These are phyloP conservation scores for Willisornis vidua DNA, from an alignment of 2,113 vertebrate species.

Conservation along the genomic window DNA sequence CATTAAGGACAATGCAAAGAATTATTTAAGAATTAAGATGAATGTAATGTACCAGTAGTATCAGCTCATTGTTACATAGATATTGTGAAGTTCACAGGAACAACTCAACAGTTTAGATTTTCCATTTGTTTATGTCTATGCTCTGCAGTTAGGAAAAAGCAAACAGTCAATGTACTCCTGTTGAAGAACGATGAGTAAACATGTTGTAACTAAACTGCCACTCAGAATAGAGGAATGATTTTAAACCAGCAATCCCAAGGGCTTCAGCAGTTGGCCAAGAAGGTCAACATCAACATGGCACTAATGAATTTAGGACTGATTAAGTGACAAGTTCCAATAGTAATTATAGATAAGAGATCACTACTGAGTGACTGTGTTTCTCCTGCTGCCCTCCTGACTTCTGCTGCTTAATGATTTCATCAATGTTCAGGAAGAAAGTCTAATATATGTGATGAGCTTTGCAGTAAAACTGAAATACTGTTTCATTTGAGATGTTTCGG, in stretches of 20 bases:
- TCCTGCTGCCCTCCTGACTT: not conserved
- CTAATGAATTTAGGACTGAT: slow-evolving; percentile 14
- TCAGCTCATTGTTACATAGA: not conserved
- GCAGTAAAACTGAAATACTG: not conserved
- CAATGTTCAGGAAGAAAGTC: not conserved
- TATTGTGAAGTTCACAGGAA: not conserved
- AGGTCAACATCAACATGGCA: not conserved
- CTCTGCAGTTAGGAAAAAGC: not conserved
- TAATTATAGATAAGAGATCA: not conserved
- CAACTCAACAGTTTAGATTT: not conserved
- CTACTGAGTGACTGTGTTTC: not conserved
- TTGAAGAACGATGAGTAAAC: not conserved
- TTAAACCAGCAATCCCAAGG: not conserved
- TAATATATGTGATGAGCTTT: not conserved
- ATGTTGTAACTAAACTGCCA: not conserved
- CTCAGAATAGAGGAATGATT: not conserved
- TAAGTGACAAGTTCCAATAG: not conserved
- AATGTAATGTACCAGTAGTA: not conserved
- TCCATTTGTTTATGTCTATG: not conserved
- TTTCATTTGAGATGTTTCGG: not conserved
- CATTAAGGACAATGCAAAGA: not conserved
- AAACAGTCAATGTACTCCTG: not conserved
- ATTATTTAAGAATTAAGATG: not conserved
- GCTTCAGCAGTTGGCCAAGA: not conserved
- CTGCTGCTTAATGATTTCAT: not conserved